phyloP scores from a whole-genome alignment of 2,797 vertebrate genomes.

The Gymnoscopelus microlampas region DNA sequence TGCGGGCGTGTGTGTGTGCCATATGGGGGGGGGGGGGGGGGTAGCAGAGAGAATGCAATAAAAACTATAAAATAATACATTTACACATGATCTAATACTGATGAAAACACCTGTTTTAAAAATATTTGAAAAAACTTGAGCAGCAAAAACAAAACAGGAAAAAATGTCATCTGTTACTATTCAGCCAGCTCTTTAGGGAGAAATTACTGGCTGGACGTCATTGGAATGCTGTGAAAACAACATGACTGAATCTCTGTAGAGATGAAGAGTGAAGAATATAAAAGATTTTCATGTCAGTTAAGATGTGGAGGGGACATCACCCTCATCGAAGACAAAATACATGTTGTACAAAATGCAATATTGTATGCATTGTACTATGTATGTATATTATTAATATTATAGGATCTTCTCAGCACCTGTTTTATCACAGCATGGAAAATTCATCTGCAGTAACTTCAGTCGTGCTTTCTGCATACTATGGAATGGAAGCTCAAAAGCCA shows the following conservation, averaged over 20 bases:
- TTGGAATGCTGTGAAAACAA: slow-evolving; percentile 1
- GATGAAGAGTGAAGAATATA: background rate
- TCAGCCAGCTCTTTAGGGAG: no score
- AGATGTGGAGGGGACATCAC: background rate
- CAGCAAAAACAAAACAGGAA: background rate
- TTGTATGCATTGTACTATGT: background rate
- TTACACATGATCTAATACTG: no score
- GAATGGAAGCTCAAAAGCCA: slow-evolving; percentile 47
- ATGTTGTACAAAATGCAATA: background rate
- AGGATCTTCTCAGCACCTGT: background rate
- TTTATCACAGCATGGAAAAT: slow-evolving; percentile 47
- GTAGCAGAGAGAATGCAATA: no score
- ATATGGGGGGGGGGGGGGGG: no score
- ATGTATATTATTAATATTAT: background rate
- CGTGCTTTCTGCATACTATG: slow-evolving; percentile 47
- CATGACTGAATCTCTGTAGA: background rate
- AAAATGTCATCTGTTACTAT: background rate
- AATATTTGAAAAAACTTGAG: no score
- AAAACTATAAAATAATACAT: no score
- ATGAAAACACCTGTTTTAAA: no score
- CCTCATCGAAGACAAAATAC: background rate
- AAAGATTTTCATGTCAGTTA: background rate
- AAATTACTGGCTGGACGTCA: background rate
- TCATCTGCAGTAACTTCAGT: slow-evolving; percentile 46
- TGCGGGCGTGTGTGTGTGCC: no score